Evolutionary conservation across 2,797 vertebrate genomes (phyloP).

Genomic region (Uromys caudimaculatus): DNA sequence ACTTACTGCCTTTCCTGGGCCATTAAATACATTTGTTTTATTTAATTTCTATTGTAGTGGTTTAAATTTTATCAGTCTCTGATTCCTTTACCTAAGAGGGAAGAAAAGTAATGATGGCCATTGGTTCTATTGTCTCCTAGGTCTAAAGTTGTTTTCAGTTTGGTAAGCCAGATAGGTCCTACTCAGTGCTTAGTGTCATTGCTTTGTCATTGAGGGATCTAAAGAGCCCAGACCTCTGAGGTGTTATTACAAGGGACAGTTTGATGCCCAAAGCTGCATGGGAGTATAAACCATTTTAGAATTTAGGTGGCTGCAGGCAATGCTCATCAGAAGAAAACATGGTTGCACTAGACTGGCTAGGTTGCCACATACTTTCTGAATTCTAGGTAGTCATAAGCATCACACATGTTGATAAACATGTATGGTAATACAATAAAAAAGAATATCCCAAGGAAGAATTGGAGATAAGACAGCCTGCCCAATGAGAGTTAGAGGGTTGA

Average conservation of each 20-base stretch:
- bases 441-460: not conserved
- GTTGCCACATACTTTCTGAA: not conserved
- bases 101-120: not conserved
- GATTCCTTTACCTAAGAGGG: not conserved
- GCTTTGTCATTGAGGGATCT: not conserved
- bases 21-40: not conserved
- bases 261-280: not conserved
- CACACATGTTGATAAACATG: not conserved
- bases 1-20: not conserved
- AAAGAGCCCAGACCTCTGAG: not conserved
- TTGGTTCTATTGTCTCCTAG: not conserved
- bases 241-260: not conserved
- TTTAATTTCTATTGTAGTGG: not conserved
- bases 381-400: not conserved
- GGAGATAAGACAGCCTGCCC: not conserved
- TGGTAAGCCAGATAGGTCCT: not conserved
- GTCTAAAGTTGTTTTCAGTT: not conserved
- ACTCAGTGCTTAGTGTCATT: not conserved
- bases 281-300: constrained; percentile 11
- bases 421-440: not conserved
- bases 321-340: not conserved
- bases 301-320: not conserved
- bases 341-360: not conserved
- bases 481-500: not conserved
- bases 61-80: constrained; percentile 13